Conservation (phyloP, 2,888 invertebrate species). For the Drosophila mulleri region DNA sequence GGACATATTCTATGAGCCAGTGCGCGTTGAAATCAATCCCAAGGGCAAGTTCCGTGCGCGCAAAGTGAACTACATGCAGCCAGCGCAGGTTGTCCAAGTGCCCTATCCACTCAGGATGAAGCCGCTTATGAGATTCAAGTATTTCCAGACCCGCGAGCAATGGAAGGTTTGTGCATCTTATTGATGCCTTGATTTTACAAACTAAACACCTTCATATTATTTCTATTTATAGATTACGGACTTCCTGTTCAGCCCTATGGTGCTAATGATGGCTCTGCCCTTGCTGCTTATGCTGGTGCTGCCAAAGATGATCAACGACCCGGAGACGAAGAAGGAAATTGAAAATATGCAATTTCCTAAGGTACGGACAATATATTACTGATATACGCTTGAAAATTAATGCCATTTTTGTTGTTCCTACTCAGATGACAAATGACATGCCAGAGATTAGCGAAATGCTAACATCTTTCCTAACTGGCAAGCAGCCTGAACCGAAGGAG, state of each 20-base stretch:
- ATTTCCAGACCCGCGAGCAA: constrained; percentile 97
- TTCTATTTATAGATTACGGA: constrained; percentile 89
- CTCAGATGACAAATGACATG: constrained; percentile 93
- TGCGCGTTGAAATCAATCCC: constrained; percentile 97
- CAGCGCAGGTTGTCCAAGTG: constrained; percentile 94
- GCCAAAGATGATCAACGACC: constrained; percentile 99
- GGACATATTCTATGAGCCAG: constrained; percentile 96
- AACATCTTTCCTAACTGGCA: constrained; percentile 93
- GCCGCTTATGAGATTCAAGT: constrained; percentile 91
- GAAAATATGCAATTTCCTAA: constrained; percentile 91
- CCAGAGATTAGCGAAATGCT: constrained; percentile 98
- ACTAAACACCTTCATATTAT: neutral
- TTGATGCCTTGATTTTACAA: neutral
- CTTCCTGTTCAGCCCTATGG: constrained; percentile 98
- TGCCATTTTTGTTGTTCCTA: constrained; percentile 63
- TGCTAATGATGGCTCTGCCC: constrained; percentile 98
- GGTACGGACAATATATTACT: constrained; percentile 50
- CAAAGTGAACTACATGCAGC: constrained; percentile 97
- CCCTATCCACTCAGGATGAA: constrained; percentile 97
- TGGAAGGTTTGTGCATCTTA: constrained; percentile 88
- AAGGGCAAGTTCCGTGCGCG: constrained; percentile 98
- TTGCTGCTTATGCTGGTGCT: constrained; percentile 95
- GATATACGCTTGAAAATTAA: neutral
- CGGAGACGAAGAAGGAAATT: constrained; percentile 97
- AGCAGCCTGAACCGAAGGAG: constrained; percentile 85